phyloP scores from a whole-genome alignment of 2,797 vertebrate species.

The Trachurus trachurus region DNA sequence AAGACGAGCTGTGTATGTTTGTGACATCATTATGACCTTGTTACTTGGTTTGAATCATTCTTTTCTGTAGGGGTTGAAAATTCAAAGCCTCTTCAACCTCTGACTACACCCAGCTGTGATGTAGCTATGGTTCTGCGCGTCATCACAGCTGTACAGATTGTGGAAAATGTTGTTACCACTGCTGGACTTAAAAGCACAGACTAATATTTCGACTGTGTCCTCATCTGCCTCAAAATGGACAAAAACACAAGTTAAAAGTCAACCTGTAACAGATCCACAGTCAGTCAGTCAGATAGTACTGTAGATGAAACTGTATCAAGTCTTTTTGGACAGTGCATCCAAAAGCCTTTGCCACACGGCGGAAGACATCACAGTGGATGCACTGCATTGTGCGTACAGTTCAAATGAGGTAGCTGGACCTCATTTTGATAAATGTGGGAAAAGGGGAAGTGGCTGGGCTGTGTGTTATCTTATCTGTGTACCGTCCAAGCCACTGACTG shows the following conservation, averaged over 20 bases:
- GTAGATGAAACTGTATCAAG: slow-evolving; percentile 6
- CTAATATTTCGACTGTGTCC: background rate
- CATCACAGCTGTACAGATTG: slow-evolving; percentile 10
- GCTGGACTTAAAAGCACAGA: background rate
- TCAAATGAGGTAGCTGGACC: slow-evolving; percentile 63
- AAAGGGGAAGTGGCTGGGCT: slow-evolving; percentile 69
- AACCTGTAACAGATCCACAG: background rate
- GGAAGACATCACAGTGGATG: slow-evolving; percentile 10
- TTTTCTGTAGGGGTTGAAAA: background rate
- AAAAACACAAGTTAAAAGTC: slow-evolving; percentile 1
- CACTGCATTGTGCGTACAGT: slow-evolving; percentile 45
- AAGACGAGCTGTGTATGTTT: slow-evolving; percentile 17
- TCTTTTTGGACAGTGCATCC: background rate
- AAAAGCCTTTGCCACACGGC: background rate
- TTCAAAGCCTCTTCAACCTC: background rate
- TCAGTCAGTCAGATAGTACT: slow-evolving; percentile 1
- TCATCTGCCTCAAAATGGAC: background rate
- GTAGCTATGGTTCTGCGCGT: background rate
- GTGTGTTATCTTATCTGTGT: slow-evolving; percentile 78
- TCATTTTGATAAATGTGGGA: slow-evolving; percentile 77
- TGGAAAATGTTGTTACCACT: background rate
- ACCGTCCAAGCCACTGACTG: slow-evolving; percentile 71
- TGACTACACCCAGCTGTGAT: slow-evolving; percentile 16
- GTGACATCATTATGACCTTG: background rate
- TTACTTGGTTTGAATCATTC: background rate